Evolutionary conservation across 2,888 invertebrate genomes (phyloP).

Genomic region (Drosophila melanosoma): DNA sequence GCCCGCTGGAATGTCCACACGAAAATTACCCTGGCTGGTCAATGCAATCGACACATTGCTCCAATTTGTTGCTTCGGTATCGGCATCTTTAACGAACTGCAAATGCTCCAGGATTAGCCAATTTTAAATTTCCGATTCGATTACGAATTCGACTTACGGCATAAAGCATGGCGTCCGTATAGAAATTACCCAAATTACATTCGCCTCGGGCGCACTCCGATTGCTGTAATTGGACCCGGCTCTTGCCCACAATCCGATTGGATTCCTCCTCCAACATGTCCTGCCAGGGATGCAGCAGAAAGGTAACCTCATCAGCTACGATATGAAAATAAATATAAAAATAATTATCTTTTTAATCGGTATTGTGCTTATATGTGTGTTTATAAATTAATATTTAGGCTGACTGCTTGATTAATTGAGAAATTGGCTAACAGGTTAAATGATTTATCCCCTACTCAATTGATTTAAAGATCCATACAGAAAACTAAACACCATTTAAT

Average conservation of each 20-base stretch:
- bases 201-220: slow-evolving; percentile 88
- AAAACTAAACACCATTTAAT: background rate
- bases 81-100: slow-evolving; percentile 64
- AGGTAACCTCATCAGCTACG: slow-evolving; percentile 87
- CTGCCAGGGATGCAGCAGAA: slow-evolving; percentile 87
- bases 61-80: slow-evolving; percentile 86
- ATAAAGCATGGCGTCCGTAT: slow-evolving; percentile 90
- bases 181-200: slow-evolving; percentile 90
- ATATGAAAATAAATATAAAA: background rate
- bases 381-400: background rate
- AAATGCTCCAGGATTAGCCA: background rate
- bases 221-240: slow-evolving; percentile 87
- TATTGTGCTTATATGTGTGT: background rate
- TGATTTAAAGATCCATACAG: background rate
- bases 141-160: slow-evolving; percentile 84
- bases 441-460: background rate
- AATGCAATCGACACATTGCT: slow-evolving; percentile 89
- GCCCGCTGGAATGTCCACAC: slow-evolving; percentile 88
- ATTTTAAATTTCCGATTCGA: background rate
- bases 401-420: background rate
- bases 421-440: background rate
- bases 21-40: slow-evolving; percentile 89
- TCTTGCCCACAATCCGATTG: slow-evolving; percentile 86
- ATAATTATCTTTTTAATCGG: background rate
- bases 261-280: slow-evolving; percentile 86